These are phyloP conservation scores for Enteromius fasciolatus DNA, from an alignment of 2,797 vertebrate species.

Conservation along the genomic window DNA sequence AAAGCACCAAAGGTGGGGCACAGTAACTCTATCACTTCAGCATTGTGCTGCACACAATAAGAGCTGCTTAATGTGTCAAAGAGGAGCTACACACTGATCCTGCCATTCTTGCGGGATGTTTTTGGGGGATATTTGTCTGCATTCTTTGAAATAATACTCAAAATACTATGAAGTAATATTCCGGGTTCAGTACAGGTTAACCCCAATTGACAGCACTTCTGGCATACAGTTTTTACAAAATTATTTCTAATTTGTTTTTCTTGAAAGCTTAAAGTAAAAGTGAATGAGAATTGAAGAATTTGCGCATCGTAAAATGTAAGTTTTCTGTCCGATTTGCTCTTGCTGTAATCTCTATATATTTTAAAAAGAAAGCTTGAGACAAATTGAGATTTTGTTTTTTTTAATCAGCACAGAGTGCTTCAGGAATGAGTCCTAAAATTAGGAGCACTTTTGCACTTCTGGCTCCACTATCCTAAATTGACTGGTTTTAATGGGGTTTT, in stretches of 20 bases:
- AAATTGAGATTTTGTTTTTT: neutral
- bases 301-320: neutral
- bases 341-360: neutral
- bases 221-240: neutral
- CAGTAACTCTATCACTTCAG: conserved; percentile 69
- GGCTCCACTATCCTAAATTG: neutral
- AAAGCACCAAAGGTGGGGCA: conserved; percentile 51
- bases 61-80: conserved; percentile 65
- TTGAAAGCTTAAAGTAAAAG: neutral
- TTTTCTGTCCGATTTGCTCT: neutral
- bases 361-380: neutral
- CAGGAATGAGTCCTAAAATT: neutral
- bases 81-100: conserved; percentile 33
- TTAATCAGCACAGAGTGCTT: neutral
- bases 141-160: conserved; percentile 38
- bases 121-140: conserved; percentile 29
- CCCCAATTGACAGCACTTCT: neutral
- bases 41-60: conserved; percentile 75
- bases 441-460: neutral
- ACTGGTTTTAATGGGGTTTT: neutral
- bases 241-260: neutral
- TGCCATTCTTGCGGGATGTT: conserved; percentile 26
- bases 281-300: neutral
- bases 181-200: neutral
- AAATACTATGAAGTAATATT: conserved; percentile 24